Conservation (phyloP, 2,888 invertebrate genomes). For the Norana najaformis region DNA sequence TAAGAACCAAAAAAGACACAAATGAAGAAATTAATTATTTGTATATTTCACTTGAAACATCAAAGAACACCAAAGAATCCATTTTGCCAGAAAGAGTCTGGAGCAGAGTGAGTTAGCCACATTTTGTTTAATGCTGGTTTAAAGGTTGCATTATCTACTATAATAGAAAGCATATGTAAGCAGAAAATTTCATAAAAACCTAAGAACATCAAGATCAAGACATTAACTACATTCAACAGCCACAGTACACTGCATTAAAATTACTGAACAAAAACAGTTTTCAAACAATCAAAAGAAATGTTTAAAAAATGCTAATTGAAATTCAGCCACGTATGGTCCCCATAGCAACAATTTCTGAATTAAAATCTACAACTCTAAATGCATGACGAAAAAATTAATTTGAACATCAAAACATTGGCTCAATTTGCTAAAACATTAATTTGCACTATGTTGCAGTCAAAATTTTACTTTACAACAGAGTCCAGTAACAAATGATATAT, state of each 20-base stretch:
- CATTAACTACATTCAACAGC: neutral
- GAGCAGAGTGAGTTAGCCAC: neutral
- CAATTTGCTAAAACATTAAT: neutral
- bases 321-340: neutral
- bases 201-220: neutral
- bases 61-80: constrained; percentile 13
- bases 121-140: neutral
- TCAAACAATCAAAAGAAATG: neutral
- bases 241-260: neutral
- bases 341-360: neutral
- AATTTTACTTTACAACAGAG: neutral
- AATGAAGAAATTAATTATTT: neutral
- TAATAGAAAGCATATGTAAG: neutral
- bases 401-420: too few species aligned
- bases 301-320: neutral
- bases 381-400: neutral
- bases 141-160: neutral
- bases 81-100: neutral
- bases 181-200: neutral
- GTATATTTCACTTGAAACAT: neutral
- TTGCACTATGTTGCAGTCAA: neutral
- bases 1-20: neutral
- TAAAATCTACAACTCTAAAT: neutral
- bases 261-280: neutral
- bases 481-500: neutral